Evolutionary conservation across 2,113 vertebrate species (phyloP), one percentile per base, ranked within the genome.

Genomic region (Rhinoptilus africanus): DNA sequence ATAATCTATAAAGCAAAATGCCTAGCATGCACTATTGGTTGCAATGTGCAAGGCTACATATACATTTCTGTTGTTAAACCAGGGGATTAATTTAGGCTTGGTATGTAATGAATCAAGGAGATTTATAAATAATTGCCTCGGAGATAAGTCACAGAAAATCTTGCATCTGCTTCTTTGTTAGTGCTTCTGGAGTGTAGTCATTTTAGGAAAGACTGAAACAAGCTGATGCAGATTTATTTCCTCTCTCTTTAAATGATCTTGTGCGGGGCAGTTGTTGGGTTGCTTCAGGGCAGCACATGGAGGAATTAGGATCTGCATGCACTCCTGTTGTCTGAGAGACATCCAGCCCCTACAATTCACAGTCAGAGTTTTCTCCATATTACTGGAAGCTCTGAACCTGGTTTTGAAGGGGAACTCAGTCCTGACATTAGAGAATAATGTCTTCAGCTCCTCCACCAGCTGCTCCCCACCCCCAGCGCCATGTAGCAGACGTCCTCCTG

Each of bases 141-240:
- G 69, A 79, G 89, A 95, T 83, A 97, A 95, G 89, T 94, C 91
- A 93, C 74, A 96, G 81, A 96, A 88, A 88, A 85, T 95, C 93
- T 94, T 96, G 69, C 94, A 97, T 96, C 95, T 97, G 94, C 68
- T 91, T 91, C 91, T 97, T 96, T 97, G 94, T 95, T 96, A 89
- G 89, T 56, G 68, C 85, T 97, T 96, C 75, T 97, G 89, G 68
- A 94, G 92, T 59, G 63, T 10, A 88, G 92, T 96, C 63, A 87
- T 95, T 97, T 97, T 62, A 71, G 92, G 93, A 96, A 96, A 91
- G 84, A 63, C 62, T 78, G 43, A 89, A 95, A 94, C 77, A 59
- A 85, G 89, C 89, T 95, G 84, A 93, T 91, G 51, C 47, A 64
- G 87, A 95, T 78, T 34, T 59, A 79, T 91, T 88, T 83, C 37